Evolutionary conservation across 2,113 vertebrate species (phyloP).

Genomic region (Regulus satrapa): DNA sequence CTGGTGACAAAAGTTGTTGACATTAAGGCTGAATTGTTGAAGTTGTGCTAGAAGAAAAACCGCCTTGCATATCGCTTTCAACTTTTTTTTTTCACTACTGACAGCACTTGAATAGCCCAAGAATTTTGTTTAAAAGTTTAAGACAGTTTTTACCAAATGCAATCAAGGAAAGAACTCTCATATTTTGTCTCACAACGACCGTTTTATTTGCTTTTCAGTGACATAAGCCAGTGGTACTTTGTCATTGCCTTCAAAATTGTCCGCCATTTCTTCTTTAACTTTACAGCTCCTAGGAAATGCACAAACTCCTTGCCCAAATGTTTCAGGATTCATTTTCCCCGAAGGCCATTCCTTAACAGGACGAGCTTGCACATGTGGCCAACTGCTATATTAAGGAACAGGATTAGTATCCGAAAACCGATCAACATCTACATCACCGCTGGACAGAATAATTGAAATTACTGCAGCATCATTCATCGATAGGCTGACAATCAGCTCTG

Average conservation of each 20-base stretch:
- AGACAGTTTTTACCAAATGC: neutral
- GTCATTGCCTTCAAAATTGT: neutral
- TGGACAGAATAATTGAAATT: neutral
- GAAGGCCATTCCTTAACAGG: neutral
- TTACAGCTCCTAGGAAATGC: neutral
- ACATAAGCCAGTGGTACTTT: neutral
- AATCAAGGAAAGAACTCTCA: neutral
- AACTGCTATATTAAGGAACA: neutral
- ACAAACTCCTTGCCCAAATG: neutral
- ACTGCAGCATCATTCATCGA: neutral
- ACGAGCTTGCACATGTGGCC: neutral
- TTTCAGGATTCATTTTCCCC: neutral
- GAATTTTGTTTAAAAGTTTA: neutral
- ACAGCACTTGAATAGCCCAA: neutral
- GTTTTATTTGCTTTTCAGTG: neutral
- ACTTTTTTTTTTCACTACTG: neutral
- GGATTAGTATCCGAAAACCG: neutral
- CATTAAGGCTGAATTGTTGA: neutral
- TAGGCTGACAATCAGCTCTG: neutral
- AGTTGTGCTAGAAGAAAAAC: neutral
- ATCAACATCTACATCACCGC: neutral
- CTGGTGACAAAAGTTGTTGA: neutral
- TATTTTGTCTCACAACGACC: neutral
- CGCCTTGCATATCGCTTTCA: neutral
- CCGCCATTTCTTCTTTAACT: neutral